A percentile compares a stretch with the other conserved stretches of the same genome.
These are phyloP conservation scores for Intellagama lesueurii DNA, from an alignment of 2,797 vertebrate species.

Conservation along the genomic window DNA sequence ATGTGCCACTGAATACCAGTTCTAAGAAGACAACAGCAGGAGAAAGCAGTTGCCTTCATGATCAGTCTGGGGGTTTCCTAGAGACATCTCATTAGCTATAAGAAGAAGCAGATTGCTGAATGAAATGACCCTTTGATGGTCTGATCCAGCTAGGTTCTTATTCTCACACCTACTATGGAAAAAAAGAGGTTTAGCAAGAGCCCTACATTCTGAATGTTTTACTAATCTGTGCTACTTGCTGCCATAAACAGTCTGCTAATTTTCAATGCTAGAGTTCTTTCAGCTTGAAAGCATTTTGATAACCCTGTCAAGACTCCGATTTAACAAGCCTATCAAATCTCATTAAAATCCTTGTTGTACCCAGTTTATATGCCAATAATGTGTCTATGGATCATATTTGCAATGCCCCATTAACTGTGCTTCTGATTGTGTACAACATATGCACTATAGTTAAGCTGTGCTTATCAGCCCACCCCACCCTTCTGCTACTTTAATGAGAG, in stretches of 20 bases:
- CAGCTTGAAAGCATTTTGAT: conserved; percentile 37
- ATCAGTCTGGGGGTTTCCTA: background rate
- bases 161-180: background rate
- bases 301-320: conserved; percentile 48
- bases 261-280: conserved; percentile 30
- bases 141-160: background rate
- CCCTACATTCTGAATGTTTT: conserved; percentile 22
- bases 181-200: conserved; percentile 11
- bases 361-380: conserved; percentile 54
- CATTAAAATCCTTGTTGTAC: conserved; percentile 54
- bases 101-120: background rate
- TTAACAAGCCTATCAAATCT: conserved; percentile 58
- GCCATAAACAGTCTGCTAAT: conserved; percentile 9
- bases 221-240: conserved; percentile 31
- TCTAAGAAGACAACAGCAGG: background rate
- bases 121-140: background rate
- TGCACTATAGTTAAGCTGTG: conserved; percentile 28
- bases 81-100: background rate
- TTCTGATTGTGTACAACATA: conserved; percentile 42
- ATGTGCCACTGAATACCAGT: background rate
- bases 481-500: conserved; percentile 38
- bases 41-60: background rate
- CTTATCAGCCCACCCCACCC: background rate
- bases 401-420: conserved; percentile 47
- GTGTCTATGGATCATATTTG: conserved; percentile 49